Percentiles rank a stretch among this genome's conserved stretches.
These are phyloP conservation scores for Palythoa caribaeorum DNA, from an alignment of 92 coral and sea anemone genomes.

Conservation along the genomic window DNA sequence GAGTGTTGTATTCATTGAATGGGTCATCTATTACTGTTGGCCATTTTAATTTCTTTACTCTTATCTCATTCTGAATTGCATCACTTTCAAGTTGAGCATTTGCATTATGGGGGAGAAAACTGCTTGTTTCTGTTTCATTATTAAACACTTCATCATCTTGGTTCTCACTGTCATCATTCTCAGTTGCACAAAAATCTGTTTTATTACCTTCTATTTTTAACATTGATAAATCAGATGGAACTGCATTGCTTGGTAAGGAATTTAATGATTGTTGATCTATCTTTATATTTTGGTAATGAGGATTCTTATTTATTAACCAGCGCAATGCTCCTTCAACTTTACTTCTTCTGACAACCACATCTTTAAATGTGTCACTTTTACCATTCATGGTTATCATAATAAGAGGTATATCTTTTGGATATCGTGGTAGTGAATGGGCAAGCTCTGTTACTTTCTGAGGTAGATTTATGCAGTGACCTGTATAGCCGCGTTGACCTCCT, in stretches of 20 bases:
- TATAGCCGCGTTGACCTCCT: not conserved
- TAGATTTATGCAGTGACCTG: conserved; percentile 41
- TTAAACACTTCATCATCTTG: conserved; percentile 40
- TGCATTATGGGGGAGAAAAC: conserved; percentile 52
- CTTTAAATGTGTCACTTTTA: conserved; percentile 56
- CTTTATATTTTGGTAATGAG: conserved; percentile 23
- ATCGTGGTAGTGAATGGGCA: conserved; percentile 52
- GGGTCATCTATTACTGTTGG: conserved; percentile 56
- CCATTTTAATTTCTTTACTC: conserved; percentile 44
- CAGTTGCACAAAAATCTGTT: not conserved
- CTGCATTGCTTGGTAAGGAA: conserved; percentile 48
- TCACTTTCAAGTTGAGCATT: conserved; percentile 59
- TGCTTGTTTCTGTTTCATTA: conserved; percentile 40
- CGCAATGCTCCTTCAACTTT: conserved; percentile 48
- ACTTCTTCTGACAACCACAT: conserved; percentile 53
- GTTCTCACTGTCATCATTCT: not conserved
- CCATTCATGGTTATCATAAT: conserved; percentile 60
- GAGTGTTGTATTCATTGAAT: conserved; percentile 64
- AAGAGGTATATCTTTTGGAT: conserved; percentile 46
- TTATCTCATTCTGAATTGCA: conserved; percentile 45
- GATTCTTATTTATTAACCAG: conserved; percentile 40
- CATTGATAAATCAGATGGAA: conserved; percentile 49
- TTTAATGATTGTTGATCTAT: conserved; percentile 22
- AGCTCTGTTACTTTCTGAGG: conserved; percentile 60
- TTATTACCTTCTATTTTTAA: conserved; percentile 36